Evolutionary conservation across 2,113 vertebrate genomes (phyloP), one percentile per base, ranked within the genome.

Genomic region (Epinephelus lanceolatus): DNA sequence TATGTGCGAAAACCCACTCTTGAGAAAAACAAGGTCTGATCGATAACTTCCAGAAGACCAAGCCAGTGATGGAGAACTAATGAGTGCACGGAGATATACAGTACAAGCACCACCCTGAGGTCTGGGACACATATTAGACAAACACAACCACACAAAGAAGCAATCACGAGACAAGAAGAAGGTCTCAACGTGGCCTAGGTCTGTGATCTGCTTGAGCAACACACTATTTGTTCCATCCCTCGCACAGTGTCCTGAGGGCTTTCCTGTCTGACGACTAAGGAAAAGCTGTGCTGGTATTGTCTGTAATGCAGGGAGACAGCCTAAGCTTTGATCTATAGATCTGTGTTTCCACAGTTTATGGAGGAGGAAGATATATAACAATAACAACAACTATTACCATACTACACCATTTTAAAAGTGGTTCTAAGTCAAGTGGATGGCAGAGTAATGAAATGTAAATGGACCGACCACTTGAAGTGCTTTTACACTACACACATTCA

Each of bases 221-320:
- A 92, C 81, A 87, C 61, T 8, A 78, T 87, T 89, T 91, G 83
- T 81, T 91, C 71, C 71, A 72, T 70, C 61, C 86, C 30, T 80
- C 9, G 14, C 71, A 51, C 30, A 42, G 47, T 45, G 66, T 78
- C 89, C 86, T 78, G 83, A 49, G 62, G 85, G 82, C 49, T 90
- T 88, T 84, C 62, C 70, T 78, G 80, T 74, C 69, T 79, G 84
- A 88, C 87, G 78, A 88, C 71, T 68, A 63, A 85, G 51, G 45
- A 66, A 62, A 83, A 65, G 45, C 3, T 53, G 45, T 30, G 77
- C 77, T 78, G 79, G 47, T 75, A 33, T 85, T 81, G 61, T 81
- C 75, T 78, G 59, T 57, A 72, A 80, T 11, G 42, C 14, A 62
- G 37, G 80, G 57, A 79, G n/a, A 47, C 25, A 61, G 23, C 13